A percentile compares a stretch with the other conserved stretches of the same genome.
Conservation (phyloP, 2,797 vertebrate species). For the Melanotaenia maccullochi region DNA sequence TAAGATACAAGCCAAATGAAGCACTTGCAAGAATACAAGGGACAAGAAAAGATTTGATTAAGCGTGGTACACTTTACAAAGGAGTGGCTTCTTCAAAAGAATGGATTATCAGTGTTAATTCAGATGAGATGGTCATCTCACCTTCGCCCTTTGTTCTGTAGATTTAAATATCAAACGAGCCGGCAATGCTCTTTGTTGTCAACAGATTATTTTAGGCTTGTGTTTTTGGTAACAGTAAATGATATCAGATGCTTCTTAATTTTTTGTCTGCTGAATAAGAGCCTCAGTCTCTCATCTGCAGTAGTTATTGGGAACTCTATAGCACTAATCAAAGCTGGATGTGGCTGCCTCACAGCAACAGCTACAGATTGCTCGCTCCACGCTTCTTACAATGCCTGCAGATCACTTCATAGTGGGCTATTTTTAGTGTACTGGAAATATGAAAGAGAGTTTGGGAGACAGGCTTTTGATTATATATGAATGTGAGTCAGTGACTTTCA, state of each 20-base stretch:
- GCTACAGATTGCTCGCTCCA: constrained; percentile 63
- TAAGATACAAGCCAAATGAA: neutral
- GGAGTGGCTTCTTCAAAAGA: constrained; percentile 35
- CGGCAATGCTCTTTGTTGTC: constrained; percentile 1
- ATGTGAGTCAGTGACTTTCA: constrained; percentile 43
- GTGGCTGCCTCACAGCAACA: constrained; percentile 54
- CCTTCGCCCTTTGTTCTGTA: neutral
- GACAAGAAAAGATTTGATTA: constrained; percentile 35
- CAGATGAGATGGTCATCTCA: constrained; percentile 14
- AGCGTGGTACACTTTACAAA: constrained; percentile 13
- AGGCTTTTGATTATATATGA: constrained; percentile 51
- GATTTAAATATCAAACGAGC: constrained; percentile 37
- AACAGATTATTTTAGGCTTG: constrained; percentile 11
- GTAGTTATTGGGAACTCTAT: constrained; percentile 57
- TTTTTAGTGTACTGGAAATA: constrained; percentile 57
- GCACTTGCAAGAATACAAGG: constrained; percentile 9
- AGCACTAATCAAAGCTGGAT: constrained; percentile 62
- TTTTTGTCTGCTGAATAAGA: constrained; percentile 48
- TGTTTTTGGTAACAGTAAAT: constrained; percentile 19
- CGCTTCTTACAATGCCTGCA: constrained; percentile 45
- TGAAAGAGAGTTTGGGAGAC: constrained; percentile 49
- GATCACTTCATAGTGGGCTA: constrained; percentile 51
- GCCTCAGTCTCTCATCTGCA: constrained; percentile 48
- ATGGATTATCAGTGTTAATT: constrained; percentile 29
- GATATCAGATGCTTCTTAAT: constrained; percentile 32